Evolutionary conservation across 2,113 vertebrate genomes (phyloP), one percentile per base, ranked within the genome.

Genomic region (Sakesphorus luctuosus): DNA sequence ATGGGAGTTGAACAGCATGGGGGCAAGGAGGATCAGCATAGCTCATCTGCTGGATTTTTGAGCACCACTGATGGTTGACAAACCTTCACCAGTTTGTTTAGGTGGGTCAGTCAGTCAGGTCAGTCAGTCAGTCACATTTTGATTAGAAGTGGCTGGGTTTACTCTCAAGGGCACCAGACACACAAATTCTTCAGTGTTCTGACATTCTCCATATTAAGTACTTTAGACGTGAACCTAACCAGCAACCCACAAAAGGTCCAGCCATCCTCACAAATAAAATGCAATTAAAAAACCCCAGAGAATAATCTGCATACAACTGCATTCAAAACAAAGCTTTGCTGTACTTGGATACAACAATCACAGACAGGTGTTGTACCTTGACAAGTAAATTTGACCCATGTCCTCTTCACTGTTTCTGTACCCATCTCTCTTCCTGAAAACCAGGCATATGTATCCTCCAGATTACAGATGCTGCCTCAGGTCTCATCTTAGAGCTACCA

Each of bases 391-490:
- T 78, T 55, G 29, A 15, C 19, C 14, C 8, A 10, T 40, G 18
- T 36, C 33, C 16, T 82, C 47, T 55, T 21, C 0, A 0, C 49
- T 7, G 1, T 29, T 69, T 68, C 80, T 47, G 11, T 49, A 75
- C 11, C 15, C 9, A 5, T 12, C 9, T 56, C 35, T 47, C 20
- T 18, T 35, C 55, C 50, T 52, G 28, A 71, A 79, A 87, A 13
- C 1, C 44, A 44, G 16, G 2, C 1, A 2, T 25, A 24, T 0
- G 0, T 5, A 3, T 62, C 38, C 52, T 76, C 56, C 33, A 25
- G 9, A 69, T 24, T 35, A n/a, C 40, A n/a, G 46, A 47, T 5
- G 7, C 25, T n/a, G 38, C 72, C 67, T 79, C 38, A 40, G 18
- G 33, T 75, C 26, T 0, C 0, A 20, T 61, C 29, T 36, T 19